Conservation (phyloP, 2,113 vertebrate genomes). For the Prinia subflava region DNA sequence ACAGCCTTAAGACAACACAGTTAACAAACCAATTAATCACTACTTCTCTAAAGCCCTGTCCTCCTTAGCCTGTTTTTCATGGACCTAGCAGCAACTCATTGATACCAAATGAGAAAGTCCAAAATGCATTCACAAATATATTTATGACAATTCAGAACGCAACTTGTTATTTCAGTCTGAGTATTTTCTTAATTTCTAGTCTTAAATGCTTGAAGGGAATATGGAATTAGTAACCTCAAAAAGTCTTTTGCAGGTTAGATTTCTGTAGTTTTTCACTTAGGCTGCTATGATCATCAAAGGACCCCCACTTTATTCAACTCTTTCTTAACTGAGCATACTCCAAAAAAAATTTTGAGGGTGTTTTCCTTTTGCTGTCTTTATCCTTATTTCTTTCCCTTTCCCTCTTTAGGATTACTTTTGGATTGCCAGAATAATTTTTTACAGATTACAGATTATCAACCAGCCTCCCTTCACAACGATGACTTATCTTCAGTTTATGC, state of each 20-base stretch:
- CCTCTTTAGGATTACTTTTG: neutral
- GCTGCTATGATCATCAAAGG: neutral
- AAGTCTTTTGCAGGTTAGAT: neutral
- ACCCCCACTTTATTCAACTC: neutral
- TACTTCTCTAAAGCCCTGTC: neutral
- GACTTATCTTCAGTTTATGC: neutral
- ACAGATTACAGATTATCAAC: neutral
- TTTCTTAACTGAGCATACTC: neutral
- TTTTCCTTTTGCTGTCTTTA: neutral
- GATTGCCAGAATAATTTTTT: neutral
- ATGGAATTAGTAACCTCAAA: neutral
- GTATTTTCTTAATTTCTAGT: neutral
- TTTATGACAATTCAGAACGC: neutral
- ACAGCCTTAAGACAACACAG: neutral
- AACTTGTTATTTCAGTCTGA: neutral
- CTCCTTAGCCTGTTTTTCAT: neutral
- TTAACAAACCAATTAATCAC: neutral
- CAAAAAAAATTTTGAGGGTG: neutral
- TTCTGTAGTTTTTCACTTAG: neutral
- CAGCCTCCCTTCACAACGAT: neutral
- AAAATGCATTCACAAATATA: neutral
- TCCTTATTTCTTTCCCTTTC: neutral
- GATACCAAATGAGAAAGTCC: neutral
- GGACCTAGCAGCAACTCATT: neutral
- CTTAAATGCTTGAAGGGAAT: neutral